These are phyloP conservation scores for Germaria angustata DNA, from an alignment of 2,888 invertebrate species.

Conservation along the genomic window DNA sequence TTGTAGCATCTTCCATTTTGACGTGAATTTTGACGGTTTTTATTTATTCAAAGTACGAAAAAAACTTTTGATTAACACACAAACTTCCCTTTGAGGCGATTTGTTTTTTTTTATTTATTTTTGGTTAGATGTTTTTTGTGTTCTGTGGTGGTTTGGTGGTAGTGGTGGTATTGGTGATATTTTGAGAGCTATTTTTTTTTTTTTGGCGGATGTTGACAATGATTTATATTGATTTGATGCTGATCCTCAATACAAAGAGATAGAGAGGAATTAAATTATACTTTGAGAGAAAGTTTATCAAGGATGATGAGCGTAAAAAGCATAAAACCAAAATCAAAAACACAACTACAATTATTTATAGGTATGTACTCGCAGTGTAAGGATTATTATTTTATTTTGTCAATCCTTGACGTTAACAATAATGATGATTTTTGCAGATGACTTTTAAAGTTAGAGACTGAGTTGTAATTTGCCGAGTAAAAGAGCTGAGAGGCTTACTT, in stretches of 20 bases:
- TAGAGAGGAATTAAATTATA: slow-evolving; percentile 57
- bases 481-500: slow-evolving; percentile 36
- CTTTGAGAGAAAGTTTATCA: slow-evolving; percentile 51
- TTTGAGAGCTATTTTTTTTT: slow-evolving; percentile 55
- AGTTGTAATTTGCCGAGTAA: slow-evolving; percentile 12
- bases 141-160: slow-evolving; percentile 56
- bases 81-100: slow-evolving; percentile 68
- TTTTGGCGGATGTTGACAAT: slow-evolving; percentile 53
- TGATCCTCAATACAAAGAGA: slow-evolving; percentile 60
- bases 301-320: slow-evolving; percentile 66
- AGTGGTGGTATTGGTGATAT: slow-evolving; percentile 66
- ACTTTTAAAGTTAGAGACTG: slow-evolving; percentile 6
- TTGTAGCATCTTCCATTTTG: slow-evolving; percentile 93
- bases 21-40: slow-evolving; percentile 67
- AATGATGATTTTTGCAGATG: slow-evolving; percentile 40
- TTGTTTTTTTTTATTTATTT: slow-evolving; percentile 67
- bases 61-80: slow-evolving; percentile 57
- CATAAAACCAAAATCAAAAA: slow-evolving; percentile 62
- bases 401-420: slow-evolving; percentile 34
- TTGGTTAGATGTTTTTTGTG: slow-evolving; percentile 50
- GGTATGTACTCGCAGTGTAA: slow-evolving; percentile 1
- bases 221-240: slow-evolving; percentile 56
- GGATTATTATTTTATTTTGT: not conserved
- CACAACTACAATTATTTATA: slow-evolving; percentile 52
- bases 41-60: slow-evolving; percentile 57